These are phyloP conservation scores for Zaprionus taronus DNA, from an alignment of 1,140 invertebrate genomes.

Conservation along the genomic window DNA sequence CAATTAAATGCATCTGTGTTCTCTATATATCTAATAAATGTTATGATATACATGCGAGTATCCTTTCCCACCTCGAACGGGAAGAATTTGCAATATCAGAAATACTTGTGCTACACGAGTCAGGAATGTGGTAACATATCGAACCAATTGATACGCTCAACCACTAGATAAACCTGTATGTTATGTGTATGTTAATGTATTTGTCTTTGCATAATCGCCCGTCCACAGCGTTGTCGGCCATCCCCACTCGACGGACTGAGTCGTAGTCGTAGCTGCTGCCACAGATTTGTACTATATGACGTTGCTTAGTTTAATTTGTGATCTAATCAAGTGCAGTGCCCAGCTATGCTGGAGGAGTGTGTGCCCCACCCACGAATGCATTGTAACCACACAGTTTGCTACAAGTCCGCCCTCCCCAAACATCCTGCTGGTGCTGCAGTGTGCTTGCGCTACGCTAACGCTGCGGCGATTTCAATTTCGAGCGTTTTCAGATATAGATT, in stretches of 20 bases:
- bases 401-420: not conserved
- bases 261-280: not conserved
- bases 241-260: not conserved
- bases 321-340: constrained; percentile 59
- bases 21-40: too few relatives aligned
- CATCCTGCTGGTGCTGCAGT: not conserved
- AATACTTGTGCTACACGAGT: not conserved
- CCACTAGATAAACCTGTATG: not conserved
- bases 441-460: constrained; percentile 22
- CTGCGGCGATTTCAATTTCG: constrained; percentile 44
- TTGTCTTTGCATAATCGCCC: not conserved
- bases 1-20: too few relatives aligned
- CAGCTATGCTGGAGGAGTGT: constrained; percentile 27
- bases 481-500: constrained; percentile 36
- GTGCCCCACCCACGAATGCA: not conserved
- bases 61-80: too few relatives aligned
- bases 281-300: constrained; percentile 29
- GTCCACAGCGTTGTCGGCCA: not conserved
- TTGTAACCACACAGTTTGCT: not conserved
- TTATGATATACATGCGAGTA: too few relatives aligned
- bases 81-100: not conserved
- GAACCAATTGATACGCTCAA: not conserved
- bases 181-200: constrained; percentile 8
- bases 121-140: not conserved
- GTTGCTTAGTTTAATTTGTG: constrained; percentile 64